phyloP scores from a whole-genome alignment of 2,797 vertebrate genomes.

The Graptemys geographica region DNA sequence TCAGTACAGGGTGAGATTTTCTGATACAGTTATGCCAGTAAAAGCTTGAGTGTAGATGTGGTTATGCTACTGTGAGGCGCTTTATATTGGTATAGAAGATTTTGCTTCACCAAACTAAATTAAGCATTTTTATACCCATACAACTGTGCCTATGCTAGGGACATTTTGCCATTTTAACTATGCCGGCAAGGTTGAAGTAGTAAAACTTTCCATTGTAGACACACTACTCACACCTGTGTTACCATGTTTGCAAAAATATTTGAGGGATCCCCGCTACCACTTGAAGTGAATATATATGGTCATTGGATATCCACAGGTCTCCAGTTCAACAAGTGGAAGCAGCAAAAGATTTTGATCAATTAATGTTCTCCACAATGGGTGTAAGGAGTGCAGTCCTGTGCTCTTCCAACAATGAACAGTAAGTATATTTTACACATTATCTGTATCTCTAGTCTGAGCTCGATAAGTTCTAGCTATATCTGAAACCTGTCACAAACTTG shows the following conservation, averaged over 20 bases:
- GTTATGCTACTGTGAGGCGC: background rate
- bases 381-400: background rate
- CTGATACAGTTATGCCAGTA: background rate
- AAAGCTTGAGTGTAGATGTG: background rate
- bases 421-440: background rate
- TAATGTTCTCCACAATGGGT: background rate
- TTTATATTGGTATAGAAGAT: background rate
- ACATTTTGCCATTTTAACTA: background rate
- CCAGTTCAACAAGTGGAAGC: background rate
- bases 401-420: background rate
- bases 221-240: background rate
- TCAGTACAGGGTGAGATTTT: background rate
- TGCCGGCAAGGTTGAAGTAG: background rate
- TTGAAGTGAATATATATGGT: background rate
- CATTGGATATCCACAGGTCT: background rate
- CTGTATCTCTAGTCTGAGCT: background rate
- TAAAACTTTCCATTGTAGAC: background rate
- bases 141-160: background rate
- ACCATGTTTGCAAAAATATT: background rate
- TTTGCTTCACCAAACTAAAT: background rate
- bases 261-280: background rate
- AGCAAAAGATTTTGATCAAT: background rate
- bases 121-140: background rate
- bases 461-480: background rate
- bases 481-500: background rate